A percentile compares a stretch with the other conserved stretches of the same genome.
These are phyloP conservation scores for Ganaspis brasiliensis DNA, from an alignment of 2,888 invertebrate species.

Conservation along the genomic window DNA sequence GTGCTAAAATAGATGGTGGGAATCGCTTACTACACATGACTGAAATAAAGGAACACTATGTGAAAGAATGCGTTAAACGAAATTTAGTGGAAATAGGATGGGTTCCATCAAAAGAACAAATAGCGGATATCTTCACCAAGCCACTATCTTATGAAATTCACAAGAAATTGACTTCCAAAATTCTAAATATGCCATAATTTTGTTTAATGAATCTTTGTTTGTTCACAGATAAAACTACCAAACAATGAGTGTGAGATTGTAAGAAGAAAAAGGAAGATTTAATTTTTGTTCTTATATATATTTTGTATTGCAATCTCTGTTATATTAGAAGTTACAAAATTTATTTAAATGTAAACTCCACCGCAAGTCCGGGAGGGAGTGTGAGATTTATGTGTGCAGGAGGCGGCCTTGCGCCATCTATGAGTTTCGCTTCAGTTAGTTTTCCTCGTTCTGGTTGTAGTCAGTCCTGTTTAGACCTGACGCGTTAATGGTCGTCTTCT, in stretches of 20 bases:
- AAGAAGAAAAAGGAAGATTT: not conserved
- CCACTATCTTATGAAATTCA: slow-evolving; percentile 46
- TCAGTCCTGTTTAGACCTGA: no score
- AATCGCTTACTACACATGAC: slow-evolving; percentile 52
- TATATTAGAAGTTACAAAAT: not conserved
- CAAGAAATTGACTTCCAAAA: slow-evolving; percentile 22
- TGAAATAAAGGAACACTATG: slow-evolving; percentile 52
- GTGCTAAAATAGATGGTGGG: slow-evolving; percentile 49
- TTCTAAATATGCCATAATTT: not conserved
- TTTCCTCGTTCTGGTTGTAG: no score
- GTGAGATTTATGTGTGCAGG: not conserved
- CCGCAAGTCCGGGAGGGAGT: not conserved
- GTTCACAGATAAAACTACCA: not conserved
- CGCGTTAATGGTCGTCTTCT: no score
- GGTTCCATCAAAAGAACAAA: slow-evolving; percentile 54
- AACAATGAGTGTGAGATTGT: not conserved
- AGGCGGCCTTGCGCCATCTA: no score
- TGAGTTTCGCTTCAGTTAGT: no score
- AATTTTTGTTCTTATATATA: not conserved
- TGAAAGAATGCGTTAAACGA: slow-evolving; percentile 51
- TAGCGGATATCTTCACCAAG: slow-evolving; percentile 59
- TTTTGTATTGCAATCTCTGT: not conserved
- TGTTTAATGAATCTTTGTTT: not conserved
- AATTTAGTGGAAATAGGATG: slow-evolving; percentile 51
- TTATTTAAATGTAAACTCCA: not conserved